A percentile compares a stretch with the other conserved stretches of the same genome.
Conservation (phyloP, 2,113 vertebrate genomes). For the Hemicordylus capensis region DNA sequence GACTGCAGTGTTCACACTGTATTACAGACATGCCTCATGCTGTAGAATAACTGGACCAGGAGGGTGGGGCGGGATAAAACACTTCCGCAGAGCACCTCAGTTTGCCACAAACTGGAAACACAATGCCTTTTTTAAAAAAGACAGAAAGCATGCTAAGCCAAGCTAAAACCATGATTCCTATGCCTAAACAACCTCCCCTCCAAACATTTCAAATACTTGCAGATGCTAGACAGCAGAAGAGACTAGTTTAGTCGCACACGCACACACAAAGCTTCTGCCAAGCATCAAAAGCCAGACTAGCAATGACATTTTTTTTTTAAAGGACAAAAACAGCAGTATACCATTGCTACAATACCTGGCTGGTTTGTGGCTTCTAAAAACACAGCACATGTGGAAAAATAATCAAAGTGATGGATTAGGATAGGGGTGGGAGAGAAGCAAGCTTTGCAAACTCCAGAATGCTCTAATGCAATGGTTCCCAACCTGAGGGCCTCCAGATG, state of each 20-base stretch:
- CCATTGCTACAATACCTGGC: conserved; percentile 86
- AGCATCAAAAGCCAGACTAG: conserved; percentile 59
- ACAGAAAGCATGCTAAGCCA: conserved; percentile 63
- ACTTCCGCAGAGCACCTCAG: background rate
- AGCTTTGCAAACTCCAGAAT: conserved; percentile 67
- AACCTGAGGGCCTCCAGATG: no score
- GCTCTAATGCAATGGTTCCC: no score
- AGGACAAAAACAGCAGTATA: conserved; percentile 70
- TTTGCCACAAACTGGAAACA: conserved; percentile 10
- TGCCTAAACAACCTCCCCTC: conserved; percentile 35
- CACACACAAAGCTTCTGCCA: conserved; percentile 62
- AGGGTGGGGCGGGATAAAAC: background rate
- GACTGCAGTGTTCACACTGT: background rate
- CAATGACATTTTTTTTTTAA: no score
- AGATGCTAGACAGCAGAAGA: conserved; percentile 49
- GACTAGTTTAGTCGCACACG: conserved; percentile 57
- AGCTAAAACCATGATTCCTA: conserved; percentile 52
- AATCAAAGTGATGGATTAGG: conserved; percentile 81
- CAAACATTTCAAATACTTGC: conserved; percentile 38
- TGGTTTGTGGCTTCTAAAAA: conserved; percentile 90
- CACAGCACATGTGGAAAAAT: conserved; percentile 82
- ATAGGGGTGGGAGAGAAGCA: conserved; percentile 63
- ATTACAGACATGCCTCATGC: background rate
- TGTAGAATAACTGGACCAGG: background rate
- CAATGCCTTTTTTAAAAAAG: conserved; percentile 33